Evolutionary conservation across 2,797 vertebrate species (phyloP).

Genomic region (Babyrousa celebensis): DNA sequence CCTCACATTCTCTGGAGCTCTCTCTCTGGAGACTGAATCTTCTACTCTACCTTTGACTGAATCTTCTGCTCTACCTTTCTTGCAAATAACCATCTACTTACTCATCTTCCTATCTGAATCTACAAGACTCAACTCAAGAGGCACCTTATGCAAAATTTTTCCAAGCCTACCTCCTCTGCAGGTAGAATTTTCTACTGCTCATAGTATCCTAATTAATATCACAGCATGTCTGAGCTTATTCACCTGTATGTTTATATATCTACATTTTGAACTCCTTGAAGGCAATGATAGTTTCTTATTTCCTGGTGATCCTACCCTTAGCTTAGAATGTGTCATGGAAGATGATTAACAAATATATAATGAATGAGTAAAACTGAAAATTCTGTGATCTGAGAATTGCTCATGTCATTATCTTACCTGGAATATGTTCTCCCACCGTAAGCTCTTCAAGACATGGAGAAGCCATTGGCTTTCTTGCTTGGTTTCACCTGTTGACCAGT

Average conservation of each 20-base stretch:
- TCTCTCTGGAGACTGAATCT: background rate
- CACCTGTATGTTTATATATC: background rate
- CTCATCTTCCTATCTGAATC: background rate
- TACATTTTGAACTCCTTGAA: background rate
- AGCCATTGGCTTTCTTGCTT: background rate
- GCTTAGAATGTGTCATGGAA: background rate
- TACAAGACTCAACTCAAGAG: background rate
- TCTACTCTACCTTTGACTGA: background rate
- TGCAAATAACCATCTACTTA: background rate
- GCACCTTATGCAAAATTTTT: background rate
- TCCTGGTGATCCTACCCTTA: background rate
- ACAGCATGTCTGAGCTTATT: background rate
- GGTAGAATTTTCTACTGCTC: background rate
- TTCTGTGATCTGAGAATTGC: background rate
- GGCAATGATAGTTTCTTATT: background rate
- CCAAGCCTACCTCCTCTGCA: background rate
- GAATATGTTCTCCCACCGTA: background rate
- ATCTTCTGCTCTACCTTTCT: background rate
- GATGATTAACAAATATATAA: background rate
- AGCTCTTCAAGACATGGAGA: background rate
- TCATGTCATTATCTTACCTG: background rate
- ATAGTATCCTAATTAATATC: background rate
- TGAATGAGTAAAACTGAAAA: constrained; percentile 39
- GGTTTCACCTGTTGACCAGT: background rate
- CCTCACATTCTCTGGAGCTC: background rate